These are phyloP conservation scores for Echinometra lucunter DNA, from an alignment of 53 echinoderm and acorn worm species.

Conservation along the genomic window DNA sequence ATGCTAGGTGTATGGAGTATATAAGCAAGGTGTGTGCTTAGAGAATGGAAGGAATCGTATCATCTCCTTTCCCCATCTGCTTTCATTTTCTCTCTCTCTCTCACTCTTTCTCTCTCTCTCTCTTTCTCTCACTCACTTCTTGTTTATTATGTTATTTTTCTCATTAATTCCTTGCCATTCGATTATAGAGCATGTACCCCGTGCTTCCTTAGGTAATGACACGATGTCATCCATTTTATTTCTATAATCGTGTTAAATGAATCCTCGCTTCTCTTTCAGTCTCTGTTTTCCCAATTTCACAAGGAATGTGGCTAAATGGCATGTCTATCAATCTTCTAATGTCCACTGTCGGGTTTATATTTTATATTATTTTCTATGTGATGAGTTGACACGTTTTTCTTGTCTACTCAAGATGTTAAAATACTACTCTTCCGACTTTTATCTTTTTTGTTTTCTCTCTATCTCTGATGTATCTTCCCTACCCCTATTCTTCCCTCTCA, in stretches of 20 bases:
- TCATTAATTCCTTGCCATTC: no score
- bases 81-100: background rate
- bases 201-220: background rate
- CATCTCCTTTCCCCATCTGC: no score
- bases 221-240: background rate
- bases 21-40: no score
- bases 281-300: background rate
- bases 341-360: no score
- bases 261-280: background rate
- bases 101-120: no score
- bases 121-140: background rate
- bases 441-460: background rate
- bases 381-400: no score
- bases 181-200: no score
- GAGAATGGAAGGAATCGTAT: no score
- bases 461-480: background rate
- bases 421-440: background rate
- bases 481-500: background rate
- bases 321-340: background rate
- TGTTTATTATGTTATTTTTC: background rate
- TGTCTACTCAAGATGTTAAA: background rate
- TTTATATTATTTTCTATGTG: no score
- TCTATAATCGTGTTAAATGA: background rate
- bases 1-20: no score
- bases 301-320: background rate